Conservation (phyloP, 1,140 invertebrate genomes). For the Drosophila sucinea region DNA sequence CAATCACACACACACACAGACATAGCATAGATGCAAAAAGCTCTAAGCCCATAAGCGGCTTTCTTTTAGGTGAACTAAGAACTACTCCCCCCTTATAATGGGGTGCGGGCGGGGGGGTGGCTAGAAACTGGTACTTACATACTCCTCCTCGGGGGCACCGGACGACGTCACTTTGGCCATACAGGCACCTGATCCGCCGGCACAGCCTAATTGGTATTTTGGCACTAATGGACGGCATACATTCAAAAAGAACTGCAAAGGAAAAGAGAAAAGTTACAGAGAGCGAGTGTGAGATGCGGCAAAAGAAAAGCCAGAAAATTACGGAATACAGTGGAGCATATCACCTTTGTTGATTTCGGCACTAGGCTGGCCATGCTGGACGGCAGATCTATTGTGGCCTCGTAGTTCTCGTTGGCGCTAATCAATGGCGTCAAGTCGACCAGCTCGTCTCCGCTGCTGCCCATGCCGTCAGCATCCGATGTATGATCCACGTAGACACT, state of each 20-base stretch:
- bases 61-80: constrained; percentile 44
- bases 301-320: constrained; percentile 56
- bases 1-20: constrained; percentile 28
- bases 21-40: constrained; percentile 42
- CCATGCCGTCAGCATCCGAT: constrained; percentile 57
- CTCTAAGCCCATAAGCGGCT: constrained; percentile 59
- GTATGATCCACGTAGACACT: constrained; percentile 57
- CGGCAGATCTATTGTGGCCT: constrained; percentile 78
- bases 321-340: constrained; percentile 49
- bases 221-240: constrained; percentile 84
- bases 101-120: not conserved
- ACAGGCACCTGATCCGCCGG: constrained; percentile 84
- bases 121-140: constrained; percentile 76
- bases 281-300: not conserved
- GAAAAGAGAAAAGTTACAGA: constrained; percentile 25
- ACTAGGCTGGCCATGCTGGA: constrained; percentile 53
- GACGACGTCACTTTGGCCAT: constrained; percentile 79
- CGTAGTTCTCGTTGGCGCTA: constrained; percentile 83
- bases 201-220: constrained; percentile 83
- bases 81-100: constrained; percentile 8
- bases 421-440: constrained; percentile 84
- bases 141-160: constrained; percentile 81
- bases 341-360: constrained; percentile 77
- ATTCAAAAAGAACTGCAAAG: constrained; percentile 83
- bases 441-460: constrained; percentile 53